Percentiles rank a stretch among this genome's conserved stretches.
These are phyloP conservation scores for Caerostris darwini DNA, from an alignment of 1,140 invertebrate species.

Conservation along the genomic window DNA sequence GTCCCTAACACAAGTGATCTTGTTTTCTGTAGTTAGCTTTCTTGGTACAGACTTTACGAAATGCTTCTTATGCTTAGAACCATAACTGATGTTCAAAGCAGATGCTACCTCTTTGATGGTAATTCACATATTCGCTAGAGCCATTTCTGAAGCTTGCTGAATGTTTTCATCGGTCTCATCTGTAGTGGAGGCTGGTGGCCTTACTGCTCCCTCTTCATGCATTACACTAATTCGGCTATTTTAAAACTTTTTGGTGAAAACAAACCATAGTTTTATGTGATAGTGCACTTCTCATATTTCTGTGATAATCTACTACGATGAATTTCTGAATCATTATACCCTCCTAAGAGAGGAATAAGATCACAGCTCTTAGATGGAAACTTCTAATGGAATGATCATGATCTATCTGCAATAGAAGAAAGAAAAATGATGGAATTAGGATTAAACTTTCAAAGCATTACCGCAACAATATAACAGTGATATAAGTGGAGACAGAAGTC, in stretches of 20 bases:
- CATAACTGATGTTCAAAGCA: conserved; percentile 37
- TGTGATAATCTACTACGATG: not conserved
- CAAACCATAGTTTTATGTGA: not conserved
- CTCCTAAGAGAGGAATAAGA: not conserved
- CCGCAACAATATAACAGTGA: no score
- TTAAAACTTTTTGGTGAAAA: not conserved
- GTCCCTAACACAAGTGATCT: no score
- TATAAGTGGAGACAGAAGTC: no score
- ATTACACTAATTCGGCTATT: conserved; percentile 46
- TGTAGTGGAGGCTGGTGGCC: conserved; percentile 12
- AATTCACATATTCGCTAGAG: not conserved
- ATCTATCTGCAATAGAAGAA: no score
- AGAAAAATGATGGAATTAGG: no score
- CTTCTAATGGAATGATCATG: no score
- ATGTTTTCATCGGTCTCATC: not conserved
- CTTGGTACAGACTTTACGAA: no score
- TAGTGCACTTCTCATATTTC: not conserved
- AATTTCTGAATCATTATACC: not conserved
- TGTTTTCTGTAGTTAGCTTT: not conserved
- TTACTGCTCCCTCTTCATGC: conserved; percentile 25
- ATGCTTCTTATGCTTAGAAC: not conserved
- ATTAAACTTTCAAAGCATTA: no score
- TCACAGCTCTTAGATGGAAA: not conserved
- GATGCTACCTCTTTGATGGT: not conserved
- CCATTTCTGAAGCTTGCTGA: conserved; percentile 57